Conservation (phyloP, 2,113 vertebrate genomes). For the Tricholaema leucomelas region DNA sequence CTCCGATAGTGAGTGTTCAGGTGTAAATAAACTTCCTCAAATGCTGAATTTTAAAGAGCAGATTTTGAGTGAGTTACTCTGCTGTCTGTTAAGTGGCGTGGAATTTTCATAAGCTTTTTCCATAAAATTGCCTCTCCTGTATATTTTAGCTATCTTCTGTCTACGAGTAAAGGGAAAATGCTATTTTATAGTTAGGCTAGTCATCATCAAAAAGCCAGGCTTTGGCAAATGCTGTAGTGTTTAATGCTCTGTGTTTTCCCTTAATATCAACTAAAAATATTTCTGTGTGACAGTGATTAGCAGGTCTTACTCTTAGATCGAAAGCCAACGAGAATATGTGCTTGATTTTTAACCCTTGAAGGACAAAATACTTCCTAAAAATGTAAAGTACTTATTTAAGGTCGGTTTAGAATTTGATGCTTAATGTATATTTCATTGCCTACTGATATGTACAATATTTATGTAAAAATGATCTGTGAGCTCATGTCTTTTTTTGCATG, state of each 20-base stretch:
- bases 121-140: background rate
- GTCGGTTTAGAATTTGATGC: background rate
- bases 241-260: background rate
- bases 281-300: background rate
- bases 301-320: background rate
- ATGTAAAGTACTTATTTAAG: background rate
- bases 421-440: background rate
- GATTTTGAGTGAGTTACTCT: background rate
- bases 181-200: background rate
- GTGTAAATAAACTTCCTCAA: background rate
- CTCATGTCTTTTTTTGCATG: background rate
- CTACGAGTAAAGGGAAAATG: background rate
- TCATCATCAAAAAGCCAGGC: background rate
- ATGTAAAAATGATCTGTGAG: background rate
- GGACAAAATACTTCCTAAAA: background rate
- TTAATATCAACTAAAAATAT: background rate
- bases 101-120: constrained; percentile 34
- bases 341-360: constrained; percentile 7
- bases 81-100: background rate
- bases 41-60: constrained; percentile 12
- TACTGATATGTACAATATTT: background rate
- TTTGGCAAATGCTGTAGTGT: background rate
- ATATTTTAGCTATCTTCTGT: background rate
- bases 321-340: background rate
- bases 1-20: background rate